These are phyloP conservation scores for Chymomyza caudatula DNA, from an alignment of 2,888 invertebrate genomes.

Conservation along the genomic window DNA sequence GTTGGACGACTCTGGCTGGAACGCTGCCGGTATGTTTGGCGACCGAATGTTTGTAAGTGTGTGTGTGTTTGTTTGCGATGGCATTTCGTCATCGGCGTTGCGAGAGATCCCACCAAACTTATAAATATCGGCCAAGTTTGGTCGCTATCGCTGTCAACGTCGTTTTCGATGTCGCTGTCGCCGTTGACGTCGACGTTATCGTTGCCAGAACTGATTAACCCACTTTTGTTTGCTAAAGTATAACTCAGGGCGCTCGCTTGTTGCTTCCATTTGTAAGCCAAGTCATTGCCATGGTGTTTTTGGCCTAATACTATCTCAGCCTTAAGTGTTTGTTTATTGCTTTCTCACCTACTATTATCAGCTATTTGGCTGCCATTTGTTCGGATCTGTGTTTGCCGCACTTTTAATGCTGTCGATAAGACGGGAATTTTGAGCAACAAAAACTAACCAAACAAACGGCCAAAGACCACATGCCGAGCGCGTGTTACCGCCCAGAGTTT, in stretches of 20 bases:
- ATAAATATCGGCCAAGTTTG: not conserved
- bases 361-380: not conserved
- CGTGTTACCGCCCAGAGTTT: not conserved
- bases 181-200: not conserved
- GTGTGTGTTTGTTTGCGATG: not conserved
- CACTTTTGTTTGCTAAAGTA: conserved; percentile 18
- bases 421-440: not conserved
- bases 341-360: conserved; percentile 18
- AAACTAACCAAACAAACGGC: not conserved
- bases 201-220: conserved; percentile 28
- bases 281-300: not conserved
- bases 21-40: not conserved
- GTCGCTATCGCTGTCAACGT: not conserved
- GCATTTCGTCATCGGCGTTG: conserved; percentile 56
- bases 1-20: not conserved
- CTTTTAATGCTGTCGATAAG: conserved; percentile 3
- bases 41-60: not conserved
- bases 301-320: not conserved
- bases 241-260: conserved; percentile 27
- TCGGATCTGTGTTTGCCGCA: not conserved
- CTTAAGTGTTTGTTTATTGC: conserved; percentile 29
- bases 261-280: conserved; percentile 30
- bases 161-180: not conserved
- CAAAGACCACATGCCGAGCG: not conserved
- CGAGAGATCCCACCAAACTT: conserved; percentile 30